Percentiles rank a stretch among this genome's conserved stretches.
Evolutionary conservation across 2,797 vertebrate species (phyloP).

Genomic region (Phylloscopus collybita): DNA sequence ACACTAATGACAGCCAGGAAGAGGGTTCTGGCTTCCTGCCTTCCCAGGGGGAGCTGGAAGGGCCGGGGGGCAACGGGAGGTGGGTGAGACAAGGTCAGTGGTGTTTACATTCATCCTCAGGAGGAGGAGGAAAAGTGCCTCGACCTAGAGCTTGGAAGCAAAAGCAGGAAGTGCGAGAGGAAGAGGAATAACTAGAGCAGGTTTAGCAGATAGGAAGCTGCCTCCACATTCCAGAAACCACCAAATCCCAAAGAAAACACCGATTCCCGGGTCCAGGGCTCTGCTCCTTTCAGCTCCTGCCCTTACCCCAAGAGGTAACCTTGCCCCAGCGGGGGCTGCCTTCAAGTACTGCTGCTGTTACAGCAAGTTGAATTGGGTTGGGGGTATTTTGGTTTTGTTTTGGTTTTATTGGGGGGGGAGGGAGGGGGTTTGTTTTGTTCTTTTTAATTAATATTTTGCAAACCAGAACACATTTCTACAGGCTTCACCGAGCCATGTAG

Average conservation of each 20-base stretch:
- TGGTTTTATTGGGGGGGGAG: no score
- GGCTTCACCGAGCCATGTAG: constrained; percentile 39
- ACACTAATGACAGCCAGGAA: neutral
- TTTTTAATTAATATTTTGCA: constrained; percentile 46
- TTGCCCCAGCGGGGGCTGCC: constrained; percentile 2
- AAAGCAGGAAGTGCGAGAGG: neutral
- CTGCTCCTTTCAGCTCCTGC: constrained; percentile 49
- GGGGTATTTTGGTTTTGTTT: neutral
- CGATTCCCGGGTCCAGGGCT: neutral
- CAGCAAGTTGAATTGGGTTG: neutral
- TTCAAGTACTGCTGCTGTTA: constrained; percentile 41
- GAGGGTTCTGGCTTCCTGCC: neutral
- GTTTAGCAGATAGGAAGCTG: constrained; percentile 20
- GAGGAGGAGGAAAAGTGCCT: neutral
- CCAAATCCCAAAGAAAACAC: neutral
- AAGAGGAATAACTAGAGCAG: neutral
- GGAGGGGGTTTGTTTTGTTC: constrained; percentile 18
- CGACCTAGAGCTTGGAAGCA: neutral
- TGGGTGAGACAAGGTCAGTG: neutral
- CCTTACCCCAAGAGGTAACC: constrained; percentile 5
- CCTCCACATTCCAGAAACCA: constrained; percentile 22
- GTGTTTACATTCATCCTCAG: constrained; percentile 58
- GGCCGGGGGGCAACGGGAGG: neutral
- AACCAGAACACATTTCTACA: constrained; percentile 48
- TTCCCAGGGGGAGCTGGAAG: neutral